Evolutionary conservation across 2,113 vertebrate genomes (phyloP).

Genomic region (Delphinus delphis): DNA sequence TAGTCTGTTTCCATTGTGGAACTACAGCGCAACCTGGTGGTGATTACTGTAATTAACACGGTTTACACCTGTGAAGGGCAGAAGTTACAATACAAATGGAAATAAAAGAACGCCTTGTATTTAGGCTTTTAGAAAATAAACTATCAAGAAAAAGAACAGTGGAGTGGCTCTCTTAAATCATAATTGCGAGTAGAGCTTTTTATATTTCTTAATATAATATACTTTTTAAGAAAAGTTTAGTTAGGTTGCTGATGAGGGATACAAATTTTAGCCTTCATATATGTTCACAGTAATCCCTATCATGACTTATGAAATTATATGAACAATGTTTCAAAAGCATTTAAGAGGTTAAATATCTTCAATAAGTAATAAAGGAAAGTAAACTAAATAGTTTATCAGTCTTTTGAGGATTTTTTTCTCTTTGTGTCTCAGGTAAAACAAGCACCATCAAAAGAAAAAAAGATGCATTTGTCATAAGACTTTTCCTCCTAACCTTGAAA

Average conservation of each 20-base stretch:
- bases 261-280: not conserved
- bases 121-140: constrained; percentile 33
- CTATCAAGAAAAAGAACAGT: not conserved
- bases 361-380: not conserved
- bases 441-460: not conserved
- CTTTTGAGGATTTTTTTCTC: not conserved
- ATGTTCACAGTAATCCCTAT: not conserved
- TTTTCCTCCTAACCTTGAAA: not conserved
- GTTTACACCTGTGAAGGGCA: not conserved
- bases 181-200: not conserved
- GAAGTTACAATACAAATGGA: not conserved
- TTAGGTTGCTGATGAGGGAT: not conserved
- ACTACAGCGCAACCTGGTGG: constrained; percentile 83
- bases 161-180: not conserved
- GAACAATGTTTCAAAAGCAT: not conserved
- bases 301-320: not conserved
- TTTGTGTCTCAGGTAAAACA: not conserved
- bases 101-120: not conserved
- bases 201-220: not conserved
- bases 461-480: not conserved
- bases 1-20: constrained; percentile 62
- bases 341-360: not conserved
- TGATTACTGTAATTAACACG: not conserved
- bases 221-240: not conserved
- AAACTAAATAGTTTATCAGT: not conserved